These are phyloP conservation scores for Cherax quadricarinatus DNA, from an alignment of 1,140 invertebrate species.

Conservation along the genomic window DNA sequence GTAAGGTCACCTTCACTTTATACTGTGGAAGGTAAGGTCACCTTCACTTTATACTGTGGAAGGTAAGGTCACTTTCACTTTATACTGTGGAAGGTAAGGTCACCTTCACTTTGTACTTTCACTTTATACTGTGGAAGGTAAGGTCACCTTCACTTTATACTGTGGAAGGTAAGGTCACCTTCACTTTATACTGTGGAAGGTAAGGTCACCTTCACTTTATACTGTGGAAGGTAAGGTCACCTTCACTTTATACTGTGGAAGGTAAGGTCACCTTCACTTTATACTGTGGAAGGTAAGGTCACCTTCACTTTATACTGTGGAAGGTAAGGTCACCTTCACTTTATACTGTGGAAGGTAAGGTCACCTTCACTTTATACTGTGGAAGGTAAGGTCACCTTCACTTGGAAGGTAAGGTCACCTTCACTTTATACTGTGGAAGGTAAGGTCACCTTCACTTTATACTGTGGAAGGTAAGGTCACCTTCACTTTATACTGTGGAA, in stretches of 20 bases:
- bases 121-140: not conserved
- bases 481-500: not conserved
- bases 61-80: not conserved
- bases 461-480: not conserved
- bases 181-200: slow-evolving; percentile 1
- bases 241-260: not conserved
- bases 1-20: not conserved
- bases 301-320: not conserved
- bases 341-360: not conserved
- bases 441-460: not conserved
- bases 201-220: not conserved
- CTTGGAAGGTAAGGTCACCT: too few species aligned
- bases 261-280: not conserved
- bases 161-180: not conserved
- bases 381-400: not conserved
- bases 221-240: not conserved
- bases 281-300: not conserved
- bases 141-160: not conserved
- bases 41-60: not conserved
- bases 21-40: not conserved
- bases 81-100: not conserved
- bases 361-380: not conserved
- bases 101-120: too few species aligned
- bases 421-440: slow-evolving; percentile 1
- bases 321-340: not conserved